Evolutionary conservation across 64 coral and sea anemone species (phyloP).

Genomic region (Stichodactyla helianthus): DNA sequence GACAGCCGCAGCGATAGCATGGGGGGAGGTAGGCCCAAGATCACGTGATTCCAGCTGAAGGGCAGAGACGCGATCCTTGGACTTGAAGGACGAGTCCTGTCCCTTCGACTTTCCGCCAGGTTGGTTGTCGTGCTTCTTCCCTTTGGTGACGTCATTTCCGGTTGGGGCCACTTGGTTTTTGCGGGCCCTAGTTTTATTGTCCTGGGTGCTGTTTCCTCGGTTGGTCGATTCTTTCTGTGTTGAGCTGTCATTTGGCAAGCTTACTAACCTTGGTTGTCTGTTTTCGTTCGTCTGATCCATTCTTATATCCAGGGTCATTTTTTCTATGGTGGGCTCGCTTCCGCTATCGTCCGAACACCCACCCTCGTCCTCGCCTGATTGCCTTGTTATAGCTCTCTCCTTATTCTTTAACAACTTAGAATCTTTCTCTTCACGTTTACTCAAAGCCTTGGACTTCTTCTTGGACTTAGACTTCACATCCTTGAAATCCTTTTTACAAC

Average conservation of each 20-base stretch:
- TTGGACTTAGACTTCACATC: constrained; percentile 76
- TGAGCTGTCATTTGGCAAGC: constrained; percentile 34
- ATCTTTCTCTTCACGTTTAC: constrained; percentile 58
- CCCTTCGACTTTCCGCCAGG: constrained; percentile 14
- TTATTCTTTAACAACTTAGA: constrained; percentile 31
- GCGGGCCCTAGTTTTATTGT: constrained; percentile 15
- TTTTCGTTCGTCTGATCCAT: constrained; percentile 48
- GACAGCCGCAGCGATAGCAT: constrained; percentile 76
- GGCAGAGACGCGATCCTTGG: constrained; percentile 24
- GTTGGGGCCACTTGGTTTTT: constrained; percentile 10
- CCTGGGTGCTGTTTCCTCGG: background rate
- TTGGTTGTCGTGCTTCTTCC: constrained; percentile 37
- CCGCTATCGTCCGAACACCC: constrained; percentile 61
- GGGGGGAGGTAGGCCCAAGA: constrained; percentile 50
- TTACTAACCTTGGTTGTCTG: constrained; percentile 48
- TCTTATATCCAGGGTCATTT: constrained; percentile 50
- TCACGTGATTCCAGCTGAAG: constrained; percentile 22
- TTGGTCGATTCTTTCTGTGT: background rate
- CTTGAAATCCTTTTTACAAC: constrained; percentile 52
- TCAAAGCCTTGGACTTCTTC: constrained; percentile 63
- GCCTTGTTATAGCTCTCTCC: constrained; percentile 19
- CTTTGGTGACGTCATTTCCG: constrained; percentile 10
- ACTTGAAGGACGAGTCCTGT: background rate
- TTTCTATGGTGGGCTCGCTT: constrained; percentile 65
- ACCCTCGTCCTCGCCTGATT: constrained; percentile 50